Evolutionary conservation across 2,888 invertebrate species (phyloP).

Genomic region (Meiosimyza decipiens): DNA sequence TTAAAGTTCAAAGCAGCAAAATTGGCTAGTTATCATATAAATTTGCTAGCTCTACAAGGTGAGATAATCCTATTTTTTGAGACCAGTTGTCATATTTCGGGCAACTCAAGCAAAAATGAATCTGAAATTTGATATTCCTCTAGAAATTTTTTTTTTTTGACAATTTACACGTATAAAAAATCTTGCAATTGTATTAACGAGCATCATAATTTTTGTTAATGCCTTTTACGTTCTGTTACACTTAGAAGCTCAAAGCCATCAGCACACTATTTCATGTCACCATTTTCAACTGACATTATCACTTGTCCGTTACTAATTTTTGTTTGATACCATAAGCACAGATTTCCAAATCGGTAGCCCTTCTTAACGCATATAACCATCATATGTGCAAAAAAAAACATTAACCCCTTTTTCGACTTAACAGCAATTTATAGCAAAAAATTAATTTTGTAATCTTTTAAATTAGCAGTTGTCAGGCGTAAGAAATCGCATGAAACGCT

Average conservation of each 20-base stretch:
- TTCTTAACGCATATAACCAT: not conserved
- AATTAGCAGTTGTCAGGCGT: slow-evolving; percentile 3
- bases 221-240: not conserved
- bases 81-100: no score
- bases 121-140: no score
- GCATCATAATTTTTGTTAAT: not conserved
- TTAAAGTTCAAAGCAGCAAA: no score
- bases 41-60: no score
- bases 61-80: no score
- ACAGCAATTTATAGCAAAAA: not conserved
- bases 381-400: not conserved
- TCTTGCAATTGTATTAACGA: not conserved
- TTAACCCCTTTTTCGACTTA: slow-evolving; percentile 1
- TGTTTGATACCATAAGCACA: not conserved
- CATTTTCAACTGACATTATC: not conserved
- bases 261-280: not conserved
- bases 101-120: no score
- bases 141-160: no score
- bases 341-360: not conserved
- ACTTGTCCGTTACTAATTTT: slow-evolving; percentile 12
- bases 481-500: no score
- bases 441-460: not conserved
- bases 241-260: no score
- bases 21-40: no score
- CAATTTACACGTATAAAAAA: no score